Evolutionary conservation across 2,113 vertebrate species (phyloP).

Genomic region (Rutilus rutilus): DNA sequence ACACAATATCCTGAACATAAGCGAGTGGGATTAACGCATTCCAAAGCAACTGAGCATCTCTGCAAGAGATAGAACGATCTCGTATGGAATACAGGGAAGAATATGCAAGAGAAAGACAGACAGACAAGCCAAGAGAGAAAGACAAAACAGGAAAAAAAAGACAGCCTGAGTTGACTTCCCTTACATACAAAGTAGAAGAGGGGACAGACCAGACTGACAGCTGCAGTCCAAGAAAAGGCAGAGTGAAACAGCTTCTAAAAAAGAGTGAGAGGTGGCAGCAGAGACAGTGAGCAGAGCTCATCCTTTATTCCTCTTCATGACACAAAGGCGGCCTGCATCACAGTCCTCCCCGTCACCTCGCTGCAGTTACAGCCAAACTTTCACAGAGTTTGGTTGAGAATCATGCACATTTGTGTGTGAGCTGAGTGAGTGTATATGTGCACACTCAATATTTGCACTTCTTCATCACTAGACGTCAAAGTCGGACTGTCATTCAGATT

Average conservation of each 20-base stretch:
- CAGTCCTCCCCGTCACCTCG: conserved; percentile 47
- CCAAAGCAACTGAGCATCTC: conserved; percentile 80
- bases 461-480: conserved; percentile 34
- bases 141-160: not conserved
- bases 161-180: conserved; percentile 31
- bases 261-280: conserved; percentile 46
- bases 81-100: conserved; percentile 32
- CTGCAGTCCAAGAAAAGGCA: conserved; percentile 44
- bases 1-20: conserved; percentile 89
- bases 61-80: conserved; percentile 67
- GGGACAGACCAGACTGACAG: conserved; percentile 54
- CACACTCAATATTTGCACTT: not conserved
- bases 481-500: conserved; percentile 52
- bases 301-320: conserved; percentile 58
- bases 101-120: conserved; percentile 32
- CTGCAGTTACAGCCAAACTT: conserved; percentile 52
- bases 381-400: conserved; percentile 45
- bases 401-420: conserved; percentile 15
- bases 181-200: conserved; percentile 52
- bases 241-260: conserved; percentile 43
- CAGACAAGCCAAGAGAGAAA: conserved; percentile 7
- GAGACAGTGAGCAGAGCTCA: conserved; percentile 54
- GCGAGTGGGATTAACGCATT: conserved; percentile 87
- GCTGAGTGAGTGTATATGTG: conserved; percentile 10
- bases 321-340: conserved; percentile 44